phyloP scores from a whole-genome alignment of 2,888 invertebrate species.

The Drepanosiphum platanoidis region DNA sequence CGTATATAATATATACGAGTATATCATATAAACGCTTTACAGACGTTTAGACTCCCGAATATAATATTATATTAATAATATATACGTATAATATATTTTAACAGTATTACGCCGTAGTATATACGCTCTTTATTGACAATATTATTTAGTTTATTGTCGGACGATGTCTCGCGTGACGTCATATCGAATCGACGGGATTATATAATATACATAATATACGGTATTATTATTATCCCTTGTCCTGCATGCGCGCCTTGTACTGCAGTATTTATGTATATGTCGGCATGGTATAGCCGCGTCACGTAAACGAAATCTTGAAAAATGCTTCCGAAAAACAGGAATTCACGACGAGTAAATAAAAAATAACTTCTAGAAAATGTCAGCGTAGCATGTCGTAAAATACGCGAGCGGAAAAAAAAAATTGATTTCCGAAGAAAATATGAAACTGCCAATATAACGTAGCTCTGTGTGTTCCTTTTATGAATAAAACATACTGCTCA shows the following conservation, averaged over 20 bases:
- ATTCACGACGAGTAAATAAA: background rate
- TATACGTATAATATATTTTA: background rate
- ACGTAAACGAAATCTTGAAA: background rate
- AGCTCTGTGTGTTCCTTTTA: background rate
- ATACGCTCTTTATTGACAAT: background rate
- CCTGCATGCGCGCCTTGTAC: background rate
- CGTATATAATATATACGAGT: too few species aligned
- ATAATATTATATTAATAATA: background rate
- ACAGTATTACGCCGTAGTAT: background rate
- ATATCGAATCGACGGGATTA: too few species aligned
- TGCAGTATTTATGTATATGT: too few species aligned
- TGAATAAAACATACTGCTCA: conserved; percentile 8
- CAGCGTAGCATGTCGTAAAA: background rate
- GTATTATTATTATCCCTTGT: background rate
- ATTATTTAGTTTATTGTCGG: background rate
- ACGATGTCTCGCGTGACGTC: background rate
- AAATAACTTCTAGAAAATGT: background rate
- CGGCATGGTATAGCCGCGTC: too few species aligned
- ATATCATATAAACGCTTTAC: background rate
- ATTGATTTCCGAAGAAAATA: background rate
- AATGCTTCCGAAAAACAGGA: background rate
- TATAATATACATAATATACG: background rate
- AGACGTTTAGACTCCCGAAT: background rate
- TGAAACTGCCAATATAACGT: background rate
- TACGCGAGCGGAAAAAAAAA: background rate